Evolutionary conservation across 1,140 invertebrate species (phyloP), one percentile per base, ranked within the genome.

Genomic region (Hormaphis cornu): DNA sequence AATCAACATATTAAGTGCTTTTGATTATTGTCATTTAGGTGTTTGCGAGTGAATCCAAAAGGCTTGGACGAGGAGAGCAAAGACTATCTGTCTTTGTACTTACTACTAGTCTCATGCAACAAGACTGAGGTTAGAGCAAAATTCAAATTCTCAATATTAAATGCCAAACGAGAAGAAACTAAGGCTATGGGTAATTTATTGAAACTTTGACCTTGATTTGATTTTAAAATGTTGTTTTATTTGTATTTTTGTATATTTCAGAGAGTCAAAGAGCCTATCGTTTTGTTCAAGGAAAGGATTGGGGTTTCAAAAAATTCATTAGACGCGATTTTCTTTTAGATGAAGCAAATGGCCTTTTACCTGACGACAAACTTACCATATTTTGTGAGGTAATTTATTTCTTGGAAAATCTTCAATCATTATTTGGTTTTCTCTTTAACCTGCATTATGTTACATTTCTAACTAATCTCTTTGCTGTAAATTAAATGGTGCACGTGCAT

Each of bases 251-350:
- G 71, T 72, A 75, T 71, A 72, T 71, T 74, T 75, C 80, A 80
- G 89, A 91, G 78, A 90, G 88, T 76, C 89, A 92, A 78, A 78
- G 91, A 80, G 96, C 97, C 53, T 98, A 98, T 79, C 87, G 95
- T 83, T 99, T 99, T 81, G 95, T 98, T 37, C 95, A 98, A 82
- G 96, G 96, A 75, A 99, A 98, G 83, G 96, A 98, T 83, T 99
- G 97, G 97, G 97, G 97, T 56, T 99, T 99, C 82, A 99, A 98
- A 82, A 98, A 99, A 80, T 99, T 99, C 79, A 98, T 99, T 70
- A 84, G 96, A 76, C 84, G 96, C 81, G 96, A 98, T 81, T 98
- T 98, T 81, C 84, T 98, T 53, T 81, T 99, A 76, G 96, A 99
- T 79, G 97, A 99, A 84, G 91, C 91, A 48, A 99, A 98, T 78